Evolutionary conservation across 2,888 invertebrate genomes (phyloP).

Genomic region (Drosophila siamana): DNA sequence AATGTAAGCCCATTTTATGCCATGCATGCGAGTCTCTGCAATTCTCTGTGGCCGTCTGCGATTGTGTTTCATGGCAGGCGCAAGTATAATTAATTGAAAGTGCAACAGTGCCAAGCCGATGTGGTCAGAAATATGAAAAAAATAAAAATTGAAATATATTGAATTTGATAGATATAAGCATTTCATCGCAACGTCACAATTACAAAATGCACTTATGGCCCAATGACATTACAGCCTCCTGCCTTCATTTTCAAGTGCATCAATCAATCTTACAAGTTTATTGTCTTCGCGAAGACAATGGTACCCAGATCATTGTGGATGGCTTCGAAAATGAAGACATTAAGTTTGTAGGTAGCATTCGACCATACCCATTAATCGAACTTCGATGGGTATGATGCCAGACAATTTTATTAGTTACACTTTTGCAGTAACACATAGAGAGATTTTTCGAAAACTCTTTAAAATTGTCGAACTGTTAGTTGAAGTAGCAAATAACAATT

Average conservation of each 20-base stretch:
- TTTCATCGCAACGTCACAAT: slow-evolving; percentile 66
- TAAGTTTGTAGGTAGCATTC: slow-evolving; percentile 50
- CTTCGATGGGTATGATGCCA: not conserved
- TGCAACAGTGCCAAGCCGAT: slow-evolving; percentile 22
- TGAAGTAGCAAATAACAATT: too few species aligned
- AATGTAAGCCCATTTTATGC: slow-evolving; percentile 15
- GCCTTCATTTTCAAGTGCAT: slow-evolving; percentile 56
- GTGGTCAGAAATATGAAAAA: slow-evolving; percentile 12
- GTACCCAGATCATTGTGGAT: slow-evolving; percentile 31
- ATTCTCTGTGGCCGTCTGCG: not conserved
- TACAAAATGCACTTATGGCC: slow-evolving; percentile 67
- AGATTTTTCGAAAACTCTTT: too few species aligned
- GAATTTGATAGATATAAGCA: slow-evolving; percentile 46
- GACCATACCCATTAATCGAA: slow-evolving; percentile 10
- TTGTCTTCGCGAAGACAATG: slow-evolving; percentile 54
- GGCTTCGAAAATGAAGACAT: slow-evolving; percentile 47
- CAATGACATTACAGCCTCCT: slow-evolving; percentile 53
- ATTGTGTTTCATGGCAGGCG: slow-evolving; percentile 9
- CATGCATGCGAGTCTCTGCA: slow-evolving; percentile 16
- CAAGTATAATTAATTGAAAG: slow-evolving; percentile 30
- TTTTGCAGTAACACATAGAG: too few species aligned
- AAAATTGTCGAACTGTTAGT: too few species aligned
- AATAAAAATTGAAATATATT: slow-evolving; percentile 41
- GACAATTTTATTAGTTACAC: too few species aligned
- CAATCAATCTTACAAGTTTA: slow-evolving; percentile 64